Percentiles rank a stretch among this genome's conserved stretches.
These are phyloP conservation scores for Actinia equina DNA, from an alignment of 64 coral and sea anemone genomes.

Conservation along the genomic window DNA sequence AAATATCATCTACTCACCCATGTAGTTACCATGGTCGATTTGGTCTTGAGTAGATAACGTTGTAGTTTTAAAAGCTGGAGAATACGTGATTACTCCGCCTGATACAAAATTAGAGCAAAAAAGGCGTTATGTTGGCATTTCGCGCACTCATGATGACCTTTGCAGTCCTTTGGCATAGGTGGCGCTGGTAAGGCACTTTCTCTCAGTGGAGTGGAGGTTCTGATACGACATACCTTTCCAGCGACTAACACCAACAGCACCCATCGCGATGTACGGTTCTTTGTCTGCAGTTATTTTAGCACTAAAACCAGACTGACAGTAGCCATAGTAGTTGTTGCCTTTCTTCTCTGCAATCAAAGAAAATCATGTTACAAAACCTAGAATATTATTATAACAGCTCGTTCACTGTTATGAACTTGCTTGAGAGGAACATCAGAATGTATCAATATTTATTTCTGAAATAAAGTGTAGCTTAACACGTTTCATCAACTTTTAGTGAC, in stretches of 20 bases:
- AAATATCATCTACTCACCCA: conserved; percentile 17
- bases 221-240: conserved; percentile 44
- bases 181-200: too few species aligned
- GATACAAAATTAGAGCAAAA: neutral
- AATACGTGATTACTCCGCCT: conserved; percentile 22
- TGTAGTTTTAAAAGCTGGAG: neutral
- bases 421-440: too few species aligned
- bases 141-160: too few species aligned
- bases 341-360: conserved; percentile 24
- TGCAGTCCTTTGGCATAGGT: too few species aligned
- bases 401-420: too few species aligned
- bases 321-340: conserved; percentile 47
- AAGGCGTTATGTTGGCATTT: too few species aligned
- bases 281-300: conserved; percentile 26
- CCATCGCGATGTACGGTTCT: conserved; percentile 26
- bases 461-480: too few species aligned
- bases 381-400: too few species aligned
- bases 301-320: conserved; percentile 72
- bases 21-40: conserved; percentile 26
- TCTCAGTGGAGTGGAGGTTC: too few species aligned
- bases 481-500: too few species aligned
- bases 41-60: conserved; percentile 29
- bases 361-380: neutral
- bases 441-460: too few species aligned
- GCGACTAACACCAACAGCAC: conserved; percentile 25